phyloP scores from a whole-genome alignment of 2,888 invertebrate species.

The Apodemia zela region DNA sequence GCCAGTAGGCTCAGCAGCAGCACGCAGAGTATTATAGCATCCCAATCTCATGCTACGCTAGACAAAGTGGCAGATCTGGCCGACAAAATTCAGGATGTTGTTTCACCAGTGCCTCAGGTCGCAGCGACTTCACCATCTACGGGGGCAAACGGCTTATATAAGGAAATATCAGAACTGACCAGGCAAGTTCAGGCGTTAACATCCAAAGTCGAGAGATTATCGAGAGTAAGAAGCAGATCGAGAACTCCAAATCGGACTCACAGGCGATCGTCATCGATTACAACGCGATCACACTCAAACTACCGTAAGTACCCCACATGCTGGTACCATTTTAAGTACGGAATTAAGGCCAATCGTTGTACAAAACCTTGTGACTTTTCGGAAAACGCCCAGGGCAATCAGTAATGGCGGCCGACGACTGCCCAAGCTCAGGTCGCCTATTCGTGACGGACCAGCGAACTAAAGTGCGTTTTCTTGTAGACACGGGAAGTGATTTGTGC shows the following conservation, averaged over 20 bases:
- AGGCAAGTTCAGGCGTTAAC: not conserved
- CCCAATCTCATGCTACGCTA: not conserved
- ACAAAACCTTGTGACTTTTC: conserved; percentile 18
- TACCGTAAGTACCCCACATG: conserved; percentile 9
- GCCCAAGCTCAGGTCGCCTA: conserved; percentile 20
- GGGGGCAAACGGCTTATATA: not conserved
- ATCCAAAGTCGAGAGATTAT: not conserved
- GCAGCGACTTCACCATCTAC: not conserved
- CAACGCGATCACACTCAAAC: not conserved
- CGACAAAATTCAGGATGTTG: conserved; percentile 9
- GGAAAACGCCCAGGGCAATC: conserved; percentile 24
- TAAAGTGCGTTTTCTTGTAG: not conserved
- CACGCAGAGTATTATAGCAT: not conserved
- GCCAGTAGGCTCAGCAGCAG: not conserved
- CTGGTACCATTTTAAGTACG: conserved; percentile 26
- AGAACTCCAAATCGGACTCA: not conserved
- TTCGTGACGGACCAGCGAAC: conserved; percentile 19
- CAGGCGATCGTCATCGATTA: not conserved
- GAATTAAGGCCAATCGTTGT: conserved; percentile 19
- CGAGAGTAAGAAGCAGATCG: not conserved
- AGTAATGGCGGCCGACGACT: conserved; percentile 26
- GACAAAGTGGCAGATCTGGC: conserved; percentile 17
- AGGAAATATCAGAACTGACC: not conserved
- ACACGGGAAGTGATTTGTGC: conserved; percentile 3
- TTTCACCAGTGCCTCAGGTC: not conserved